Evolutionary conservation across 2,888 invertebrate species (phyloP), one percentile per base, ranked within the genome.

Genomic region (Lysandra coridon): DNA sequence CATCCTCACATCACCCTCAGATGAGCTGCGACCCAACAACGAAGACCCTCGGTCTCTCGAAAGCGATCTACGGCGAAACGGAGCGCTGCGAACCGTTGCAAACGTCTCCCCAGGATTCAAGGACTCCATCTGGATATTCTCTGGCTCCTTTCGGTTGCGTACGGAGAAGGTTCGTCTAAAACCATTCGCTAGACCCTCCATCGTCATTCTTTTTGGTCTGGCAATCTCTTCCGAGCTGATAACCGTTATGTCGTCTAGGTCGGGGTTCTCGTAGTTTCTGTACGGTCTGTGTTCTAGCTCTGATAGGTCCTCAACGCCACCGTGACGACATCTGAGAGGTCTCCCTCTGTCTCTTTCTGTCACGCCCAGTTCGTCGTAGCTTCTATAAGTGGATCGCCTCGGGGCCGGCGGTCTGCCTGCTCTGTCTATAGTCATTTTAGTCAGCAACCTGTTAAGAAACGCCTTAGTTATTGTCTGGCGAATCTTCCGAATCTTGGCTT

Each of bases 1-100:
- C 86, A 90, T 87, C 84, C 94, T 89, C 85, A 97, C 93, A 88
- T 97, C 97, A 10, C 97, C 96, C 86, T 97, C 97, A 44, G 97
- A 97, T 82, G 96, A 96, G 88, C 97, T 97, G 82, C 97, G 94
- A 79, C 95, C 95, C 83, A 97, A 89, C 83, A 95, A 89, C 79
- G 92, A 92, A 17, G 88, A 91, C 83, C 93, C 90, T 87, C 96
- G 89, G 87, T 96, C 92, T 87, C 95, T 89, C 30, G 95, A 94
- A 81, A 94, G 85, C 12, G 94, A 94, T 82, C 94, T 88, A 79
- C 94, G 93, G 76, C 95, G 91, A 64, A 93, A 94, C 23, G 93
- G 95, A 14, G 93, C 90, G 69, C 92, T 92, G 81, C 93, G 88
- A 1, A 95, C 92, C 5, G 95, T 92, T 4, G 95, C 95, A 69